phyloP scores from a whole-genome alignment of 2,113 vertebrate genomes.

The Scomber colias region DNA sequence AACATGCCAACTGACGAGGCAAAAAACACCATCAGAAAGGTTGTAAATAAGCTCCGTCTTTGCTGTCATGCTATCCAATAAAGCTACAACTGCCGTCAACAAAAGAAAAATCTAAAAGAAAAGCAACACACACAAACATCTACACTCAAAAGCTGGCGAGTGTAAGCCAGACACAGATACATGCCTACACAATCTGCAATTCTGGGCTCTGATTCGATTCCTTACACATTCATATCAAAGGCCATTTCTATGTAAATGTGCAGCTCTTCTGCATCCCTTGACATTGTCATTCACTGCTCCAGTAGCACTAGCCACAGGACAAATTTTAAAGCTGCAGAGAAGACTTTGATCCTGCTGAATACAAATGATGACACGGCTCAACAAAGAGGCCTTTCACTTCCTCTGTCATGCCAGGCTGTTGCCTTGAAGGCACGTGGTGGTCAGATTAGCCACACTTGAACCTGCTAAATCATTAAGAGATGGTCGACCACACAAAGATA shows the following conservation, averaged over 20 bases:
- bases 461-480: slow-evolving; percentile 34
- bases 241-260: slow-evolving; percentile 76
- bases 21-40: neutral
- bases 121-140: neutral
- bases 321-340: slow-evolving; percentile 46
- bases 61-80: neutral
- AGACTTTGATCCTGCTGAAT: slow-evolving; percentile 74
- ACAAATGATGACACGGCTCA: slow-evolving; percentile 67
- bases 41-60: neutral
- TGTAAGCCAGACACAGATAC: neutral
- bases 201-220: slow-evolving; percentile 50
- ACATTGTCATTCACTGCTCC: slow-evolving; percentile 61
- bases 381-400: slow-evolving; percentile 63
- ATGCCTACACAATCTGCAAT: slow-evolving; percentile 41
- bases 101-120: neutral
- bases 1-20: neutral
- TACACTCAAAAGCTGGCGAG: neutral
- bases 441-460: slow-evolving; percentile 50
- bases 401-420: slow-evolving; percentile 25
- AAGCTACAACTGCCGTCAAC: neutral
- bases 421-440: slow-evolving; percentile 49
- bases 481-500: neutral
- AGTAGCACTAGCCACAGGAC: slow-evolving; percentile 53
- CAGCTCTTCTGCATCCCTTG: slow-evolving; percentile 56
- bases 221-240: slow-evolving; percentile 44